Evolutionary conservation across 2,888 invertebrate genomes (phyloP), one percentile per base, ranked within the genome.

Genomic region (Callimorpha dominula): DNA sequence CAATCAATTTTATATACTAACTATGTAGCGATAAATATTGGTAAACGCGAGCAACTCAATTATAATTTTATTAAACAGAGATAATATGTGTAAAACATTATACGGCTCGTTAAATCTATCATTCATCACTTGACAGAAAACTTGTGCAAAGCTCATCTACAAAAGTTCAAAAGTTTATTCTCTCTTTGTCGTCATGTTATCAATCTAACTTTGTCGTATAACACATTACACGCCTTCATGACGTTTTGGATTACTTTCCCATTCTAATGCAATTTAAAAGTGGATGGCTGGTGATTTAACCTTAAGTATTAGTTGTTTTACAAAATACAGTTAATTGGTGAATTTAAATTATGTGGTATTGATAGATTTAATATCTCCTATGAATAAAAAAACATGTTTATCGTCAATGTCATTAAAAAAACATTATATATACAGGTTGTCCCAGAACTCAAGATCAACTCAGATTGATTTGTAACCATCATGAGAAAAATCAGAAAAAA

Each of bases 121-220:
- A 68, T 60, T 49, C 57, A 15, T 57, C 57, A 43, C 43, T 60
- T 54, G 43, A 31, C 43, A 57, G 60, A 46, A 68, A 60, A 60
- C 46, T 68, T 68, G 43, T 9, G 9, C 46, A 60, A 68, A 67
- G 7, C 52, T 69, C 63, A 73, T 66, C 60, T 43, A 46, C 20
- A 40, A n/a, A 49, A 60, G 50, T 57, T 73, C 49, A 57, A 49
- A 57, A 65, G 62, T 69, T 54, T 49, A 40, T 50, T 40, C 60
- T 65, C 57, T 60, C 9, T 20, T 65, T 42, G n/a, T 40, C 6
- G 46, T 54, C 60, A 62, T 46, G 60, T 60, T 60, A 60, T 60
- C 42, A 68, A 68, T 68, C 46, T 46, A 68, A 68, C 68, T 68
- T 68, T 31, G 46, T 17, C 54, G 15, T 46, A 60, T 42, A n/a